Base-by-base conservation (phyloP, 2,113 vertebrate species). In the Falco punctatus region DNA sequence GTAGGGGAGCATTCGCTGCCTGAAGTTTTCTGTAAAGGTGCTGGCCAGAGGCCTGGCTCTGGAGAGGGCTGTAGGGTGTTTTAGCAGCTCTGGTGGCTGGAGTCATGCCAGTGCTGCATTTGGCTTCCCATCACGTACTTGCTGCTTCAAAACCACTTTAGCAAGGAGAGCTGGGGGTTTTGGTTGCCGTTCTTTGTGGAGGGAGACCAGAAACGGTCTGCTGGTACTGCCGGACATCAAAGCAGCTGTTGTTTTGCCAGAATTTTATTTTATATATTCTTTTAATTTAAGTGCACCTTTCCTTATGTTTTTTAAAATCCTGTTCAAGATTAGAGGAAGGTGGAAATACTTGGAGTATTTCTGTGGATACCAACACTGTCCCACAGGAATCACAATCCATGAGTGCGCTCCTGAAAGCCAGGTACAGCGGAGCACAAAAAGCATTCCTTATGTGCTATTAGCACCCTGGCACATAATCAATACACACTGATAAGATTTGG, bases 171-270 rank as follows among this genome's bases (percentile, higher is more conserved):
- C 7, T 3, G 21, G 24, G 13, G 48, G 18, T 38, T 52, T 28
- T 18, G 35, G 28, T 23, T 21, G 15, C 22, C 4, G 0, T 54
- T 54, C 13, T 33, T n/a, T n/a, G 24, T 13, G 59, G 33, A 38
- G 59, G 22, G 32, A 66, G 58, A 19, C 13, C 66, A 73, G 44
- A 30, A 91, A 10, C 5, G 27, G 22, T 24, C 51, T 65, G 44
- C 10, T 5, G 0, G 32, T 27, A 4, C 51, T 11, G 5, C 19
- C 21, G n/a, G 32, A 8, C 35, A 4, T 18, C 2, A 9, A 77
- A 11, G 21, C 22, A 18, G n/a, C n/a, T 55, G 24, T 32, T 52
- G 61, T 49, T 49, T 49, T 69, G 40, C 57, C 2, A 1, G 23
- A 64, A 13, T 75, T 6, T 51, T 58, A 38, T n/a, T 49, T 19